phyloP scores from a whole-genome alignment of 2,888 invertebrate genomes.

The Orchesellides sinensis region DNA sequence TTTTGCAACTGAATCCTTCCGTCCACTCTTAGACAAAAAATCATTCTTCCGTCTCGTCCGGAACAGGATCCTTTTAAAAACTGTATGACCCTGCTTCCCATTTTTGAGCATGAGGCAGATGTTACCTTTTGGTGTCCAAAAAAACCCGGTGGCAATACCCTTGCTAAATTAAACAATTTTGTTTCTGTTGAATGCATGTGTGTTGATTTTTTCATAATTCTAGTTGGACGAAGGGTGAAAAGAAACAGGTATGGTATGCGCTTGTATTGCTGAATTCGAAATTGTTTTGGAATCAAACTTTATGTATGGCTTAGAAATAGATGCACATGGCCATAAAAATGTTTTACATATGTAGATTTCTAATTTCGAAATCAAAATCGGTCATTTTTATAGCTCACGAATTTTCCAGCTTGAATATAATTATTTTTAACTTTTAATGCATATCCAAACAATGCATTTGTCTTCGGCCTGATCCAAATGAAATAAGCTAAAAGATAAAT shows the following conservation, averaged over 20 bases:
- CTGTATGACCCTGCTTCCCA: slow-evolving; percentile 3
- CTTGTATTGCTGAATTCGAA: no score
- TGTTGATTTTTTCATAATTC: slow-evolving; percentile 33
- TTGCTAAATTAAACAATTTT: slow-evolving; percentile 32
- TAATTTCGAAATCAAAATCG: no score
- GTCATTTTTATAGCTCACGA: no score
- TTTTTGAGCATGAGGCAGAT: slow-evolving; percentile 25
- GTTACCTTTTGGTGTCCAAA: slow-evolving; percentile 3
- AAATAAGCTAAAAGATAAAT: no score
- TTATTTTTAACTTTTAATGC: no score
- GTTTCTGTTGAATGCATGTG: slow-evolving; percentile 35
- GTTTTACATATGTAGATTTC: no score
- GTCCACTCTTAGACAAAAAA: slow-evolving; percentile 33
- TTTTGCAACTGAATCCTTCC: slow-evolving; percentile 69
- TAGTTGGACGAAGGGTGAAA: slow-evolving; percentile 10
- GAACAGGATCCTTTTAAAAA: slow-evolving; percentile 57
- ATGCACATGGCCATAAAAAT: no score
- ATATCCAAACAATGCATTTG: no score
- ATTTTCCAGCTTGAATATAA: no score
- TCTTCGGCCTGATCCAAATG: no score
- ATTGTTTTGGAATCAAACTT: no score
- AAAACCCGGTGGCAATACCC: slow-evolving; percentile 25
- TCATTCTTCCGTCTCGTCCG: slow-evolving; percentile 47
- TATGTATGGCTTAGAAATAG: no score
- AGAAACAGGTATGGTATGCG: slow-evolving; percentile 5